Evolutionary conservation across 1,140 invertebrate species (phyloP).

Genomic region (Alviniconcha marisindica): DNA sequence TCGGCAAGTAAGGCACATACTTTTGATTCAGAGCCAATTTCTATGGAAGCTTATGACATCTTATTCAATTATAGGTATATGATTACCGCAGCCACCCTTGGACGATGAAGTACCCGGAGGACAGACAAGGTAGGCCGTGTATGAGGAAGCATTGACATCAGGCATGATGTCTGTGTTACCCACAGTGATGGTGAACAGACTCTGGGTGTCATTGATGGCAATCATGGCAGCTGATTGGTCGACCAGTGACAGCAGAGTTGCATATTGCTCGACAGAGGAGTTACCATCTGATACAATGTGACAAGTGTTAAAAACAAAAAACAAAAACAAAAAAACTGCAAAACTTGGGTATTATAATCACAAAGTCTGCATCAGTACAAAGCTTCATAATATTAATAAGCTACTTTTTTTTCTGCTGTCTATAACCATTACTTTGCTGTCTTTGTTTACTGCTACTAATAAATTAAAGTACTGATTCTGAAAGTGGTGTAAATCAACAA

Average conservation of each 20-base stretch:
- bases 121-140: neutral
- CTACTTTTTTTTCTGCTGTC: too few relatives aligned
- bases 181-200: neutral
- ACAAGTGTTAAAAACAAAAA: neutral
- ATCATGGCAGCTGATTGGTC: conserved; percentile 10
- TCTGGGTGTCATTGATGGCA: conserved; percentile 1
- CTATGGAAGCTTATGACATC: too few relatives aligned
- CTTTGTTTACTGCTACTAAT: too few relatives aligned
- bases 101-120: neutral
- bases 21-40: too few relatives aligned
- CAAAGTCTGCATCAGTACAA: too few relatives aligned
- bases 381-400: too few relatives aligned
- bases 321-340: neutral
- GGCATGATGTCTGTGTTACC: neutral
- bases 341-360: too few relatives aligned
- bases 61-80: neutral
- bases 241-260: neutral
- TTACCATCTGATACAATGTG: neutral
- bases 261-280: neutral
- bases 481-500: too few relatives aligned
- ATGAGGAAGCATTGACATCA: neutral
- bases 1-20: too few relatives aligned
- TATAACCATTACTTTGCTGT: too few relatives aligned
- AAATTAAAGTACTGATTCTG: too few relatives aligned
- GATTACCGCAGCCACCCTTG: neutral